Evolutionary conservation across 2,888 invertebrate species (phyloP), one percentile per base, ranked within the genome.

Genomic region (Dryobotodes eremita): DNA sequence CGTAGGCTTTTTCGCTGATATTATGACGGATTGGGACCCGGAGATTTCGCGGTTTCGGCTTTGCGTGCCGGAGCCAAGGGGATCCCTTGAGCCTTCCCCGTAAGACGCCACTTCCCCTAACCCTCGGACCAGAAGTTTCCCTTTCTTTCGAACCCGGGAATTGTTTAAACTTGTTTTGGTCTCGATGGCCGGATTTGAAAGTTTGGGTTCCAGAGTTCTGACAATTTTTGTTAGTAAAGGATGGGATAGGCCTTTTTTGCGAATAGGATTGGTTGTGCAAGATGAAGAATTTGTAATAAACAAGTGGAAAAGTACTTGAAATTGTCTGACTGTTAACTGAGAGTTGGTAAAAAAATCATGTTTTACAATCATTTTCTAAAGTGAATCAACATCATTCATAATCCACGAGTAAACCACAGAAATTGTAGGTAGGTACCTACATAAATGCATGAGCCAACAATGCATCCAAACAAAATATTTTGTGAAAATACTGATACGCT

Each of bases 11-110:
- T 84, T 79, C 26, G 82, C 75, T 86, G 87, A 94, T 94, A 94
- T 95, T 95, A 95, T 95, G 95, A 95, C 94, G 93, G 93, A 93
- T 36, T 94, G 94, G 94, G 94, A 93, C 94, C 92, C 94, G 88
- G 92, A 93, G 94, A 95, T 95, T 94, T 94, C 87, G 92, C 92
- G 93, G 92, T 90, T 90, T 88, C 90, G 92, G 93, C 92, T 94
- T 92, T 93, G 90, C 92, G 92, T 92, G 92, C 92, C 89, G 91
- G 89, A 89, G 91, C 90, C 89, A 66, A 61, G 89, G 81, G 92
- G 93, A 94, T 95, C 96, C 95, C 96, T 92, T 94, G 96, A 95
- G 96, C 95, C 90, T 91, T 90, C 80, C 87, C 86, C 89, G 89
- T 89, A 91, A 93, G 91, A 91, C 83, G 78, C 86, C 89, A 89